Evolutionary conservation across 64 coral and sea anemone species (phyloP), one percentile per base, ranked within the genome.

Genomic region (Montipora sp.): DNA sequence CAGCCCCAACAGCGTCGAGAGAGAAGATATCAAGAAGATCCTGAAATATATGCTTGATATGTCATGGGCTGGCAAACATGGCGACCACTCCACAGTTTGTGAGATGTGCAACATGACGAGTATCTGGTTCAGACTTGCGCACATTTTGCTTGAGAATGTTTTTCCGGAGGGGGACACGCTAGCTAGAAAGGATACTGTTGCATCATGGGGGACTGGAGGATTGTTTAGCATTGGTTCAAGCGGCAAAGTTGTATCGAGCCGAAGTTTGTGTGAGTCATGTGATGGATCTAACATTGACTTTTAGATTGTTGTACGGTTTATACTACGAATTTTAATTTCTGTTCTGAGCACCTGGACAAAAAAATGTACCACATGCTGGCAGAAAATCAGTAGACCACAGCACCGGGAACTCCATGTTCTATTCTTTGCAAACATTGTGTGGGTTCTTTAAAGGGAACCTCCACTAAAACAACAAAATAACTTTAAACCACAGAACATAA

Each of bases 81-180:
- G 92, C 67, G 92, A 84, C 63, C 94, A 99, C 69, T 90, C 94
- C 18, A 93, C 88, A 2, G 61, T 91, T 46, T 99, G 98, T 59
- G 83, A 90, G 61, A 89, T 91, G 86, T 96, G 98, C 75, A 92
- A 96, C 36, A 96, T 94, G 98, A 90, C 93, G 16, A 90, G 90
- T 9, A 91, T 99, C 15, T 99, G 98, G 98, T 99, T 99, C 75
- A 93, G 96, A 44, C 77, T 99, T 15, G 92, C 98, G 23, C 92
- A 93, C 50, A 91, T 93, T 59, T 80, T 98, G 12, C 77, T 98
- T 15, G 91, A 98, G 24, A 68, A 83, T 18, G 94, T 98, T 0
- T 98, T 98, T n/a, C 81, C 97, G 9, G 75, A 92, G n/a, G 88
- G 78, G 12, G 83, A 55, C 12, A 46, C 48, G 19, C 84, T 84